Evolutionary conservation across 2,797 vertebrate species (phyloP).

Genomic region (Graptemys geographica): DNA sequence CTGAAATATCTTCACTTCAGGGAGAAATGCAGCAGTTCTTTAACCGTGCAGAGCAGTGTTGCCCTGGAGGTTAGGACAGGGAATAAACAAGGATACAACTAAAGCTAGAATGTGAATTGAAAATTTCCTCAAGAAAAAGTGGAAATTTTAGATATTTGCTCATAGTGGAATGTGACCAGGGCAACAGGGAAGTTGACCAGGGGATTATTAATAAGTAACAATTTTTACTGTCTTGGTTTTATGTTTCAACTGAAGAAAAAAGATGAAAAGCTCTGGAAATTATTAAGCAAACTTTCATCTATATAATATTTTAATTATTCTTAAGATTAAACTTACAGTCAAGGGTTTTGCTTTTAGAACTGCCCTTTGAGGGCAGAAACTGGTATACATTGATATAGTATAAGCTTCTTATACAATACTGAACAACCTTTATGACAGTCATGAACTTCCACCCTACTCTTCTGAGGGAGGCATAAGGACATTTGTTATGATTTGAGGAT

Average conservation of each 20-base stretch:
- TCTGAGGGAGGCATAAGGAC: background rate
- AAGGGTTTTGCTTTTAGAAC: background rate
- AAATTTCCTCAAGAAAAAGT: background rate
- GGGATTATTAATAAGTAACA: background rate
- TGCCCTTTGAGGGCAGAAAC: background rate
- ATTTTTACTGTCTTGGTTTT: background rate
- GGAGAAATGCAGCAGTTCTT: background rate
- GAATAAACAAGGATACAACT: background rate
- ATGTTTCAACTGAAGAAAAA: background rate
- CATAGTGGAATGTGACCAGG: background rate
- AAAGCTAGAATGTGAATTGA: background rate
- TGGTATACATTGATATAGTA: background rate
- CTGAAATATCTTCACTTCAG: background rate
- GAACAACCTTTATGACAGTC: background rate
- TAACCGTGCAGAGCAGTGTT: background rate
- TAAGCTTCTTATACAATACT: background rate
- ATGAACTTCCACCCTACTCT: background rate
- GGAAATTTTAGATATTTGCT: background rate
- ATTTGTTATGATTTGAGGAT: background rate
- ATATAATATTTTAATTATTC: background rate
- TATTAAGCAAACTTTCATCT: background rate
- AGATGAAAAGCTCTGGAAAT: background rate
- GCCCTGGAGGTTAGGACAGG: background rate
- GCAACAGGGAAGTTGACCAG: background rate
- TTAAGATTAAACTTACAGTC: background rate